Base-by-base conservation (phyloP, 2,797 vertebrate genomes). In the Propithecus deckenii region DNA sequence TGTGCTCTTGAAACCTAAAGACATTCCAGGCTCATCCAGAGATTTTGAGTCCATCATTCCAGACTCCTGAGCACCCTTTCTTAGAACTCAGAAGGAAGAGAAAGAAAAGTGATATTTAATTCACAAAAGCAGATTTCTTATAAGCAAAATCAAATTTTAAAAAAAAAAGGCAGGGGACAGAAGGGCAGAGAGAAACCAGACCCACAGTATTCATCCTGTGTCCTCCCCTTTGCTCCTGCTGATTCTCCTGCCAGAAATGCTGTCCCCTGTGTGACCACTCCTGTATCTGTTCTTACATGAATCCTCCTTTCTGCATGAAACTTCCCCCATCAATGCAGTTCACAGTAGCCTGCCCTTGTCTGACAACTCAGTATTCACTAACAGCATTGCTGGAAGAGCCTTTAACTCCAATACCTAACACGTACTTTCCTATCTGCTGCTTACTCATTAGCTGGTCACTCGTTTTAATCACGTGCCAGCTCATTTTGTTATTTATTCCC, bases 401-500 rank as follows among this genome's bases (percentile, higher is more conserved):
- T 52, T 63, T 79, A 61, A 65, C 46, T 59, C 35, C 32, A 32
- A 22, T 32, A 17, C 12, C 55, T 57, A 92, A 35, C 2, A 25
- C 0, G 32, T 32, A 78, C 25, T 83, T 90, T 93, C 20, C 28
- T 17, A 43, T 28, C 18, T 55, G 30, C 48, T 78, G 28, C 61
- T 75, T 65, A n/a, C 17, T 94, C 30, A 55, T 41, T 80, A 84
- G 13, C n/a, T 85, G 43, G 22, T 59, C 25, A 57, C 15, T 91
- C n/a, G n/a, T 41, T 93, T 63, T 89, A 61, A 86, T 79, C 88
- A 65, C 30, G 71, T 20, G 28, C 17, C 23, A 87, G 4, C 38
- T 92, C 43, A 46, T 32, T 78, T 91, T 96, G 23, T 92, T 74
- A 48, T 28, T 92, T 71, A 86, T 23, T 96, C n/a, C n/a, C 57